Evolutionary conservation across 1,140 invertebrate genomes (phyloP).

Genomic region (Drosophila arawakana): DNA sequence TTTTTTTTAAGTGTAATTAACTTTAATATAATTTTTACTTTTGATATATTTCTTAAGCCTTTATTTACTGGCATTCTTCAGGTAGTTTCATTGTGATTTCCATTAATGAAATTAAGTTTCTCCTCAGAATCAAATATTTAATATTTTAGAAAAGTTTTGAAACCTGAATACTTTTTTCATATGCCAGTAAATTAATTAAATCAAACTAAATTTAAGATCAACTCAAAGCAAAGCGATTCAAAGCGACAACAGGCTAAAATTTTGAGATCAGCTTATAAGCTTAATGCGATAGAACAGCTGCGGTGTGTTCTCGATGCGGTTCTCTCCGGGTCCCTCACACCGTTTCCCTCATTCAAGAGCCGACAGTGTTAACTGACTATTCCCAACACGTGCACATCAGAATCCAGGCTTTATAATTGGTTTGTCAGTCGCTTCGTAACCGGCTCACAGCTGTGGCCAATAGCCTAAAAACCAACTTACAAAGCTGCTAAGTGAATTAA

Average conservation of each 20-base stretch:
- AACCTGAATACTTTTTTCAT: too few species aligned
- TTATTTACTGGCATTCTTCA: background rate
- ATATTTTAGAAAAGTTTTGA: too few species aligned
- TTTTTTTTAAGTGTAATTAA: background rate
- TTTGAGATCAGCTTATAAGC: conserved; percentile 5
- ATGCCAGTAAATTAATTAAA: too few species aligned
- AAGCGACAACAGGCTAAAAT: conserved; percentile 2
- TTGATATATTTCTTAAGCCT: background rate
- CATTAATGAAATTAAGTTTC: too few species aligned
- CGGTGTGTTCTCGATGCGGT: background rate
- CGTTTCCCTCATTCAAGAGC: background rate
- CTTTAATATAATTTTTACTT: background rate
- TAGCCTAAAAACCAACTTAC: conserved; percentile 53
- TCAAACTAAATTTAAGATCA: background rate
- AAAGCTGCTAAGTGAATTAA: conserved; percentile 77
- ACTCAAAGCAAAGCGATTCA: background rate
- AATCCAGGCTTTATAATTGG: conserved; percentile 76
- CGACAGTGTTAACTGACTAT: conserved; percentile 17
- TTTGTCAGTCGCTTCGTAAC: conserved; percentile 65
- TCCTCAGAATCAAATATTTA: too few species aligned
- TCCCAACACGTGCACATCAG: conserved; percentile 68
- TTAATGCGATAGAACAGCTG: conserved; percentile 9
- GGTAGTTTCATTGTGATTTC: too few species aligned
- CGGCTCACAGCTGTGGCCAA: conserved; percentile 51
- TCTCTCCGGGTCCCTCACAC: background rate